Evolutionary conservation across 1,140 invertebrate species (phyloP).

Genomic region (Thereuonema tuberculata): DNA sequence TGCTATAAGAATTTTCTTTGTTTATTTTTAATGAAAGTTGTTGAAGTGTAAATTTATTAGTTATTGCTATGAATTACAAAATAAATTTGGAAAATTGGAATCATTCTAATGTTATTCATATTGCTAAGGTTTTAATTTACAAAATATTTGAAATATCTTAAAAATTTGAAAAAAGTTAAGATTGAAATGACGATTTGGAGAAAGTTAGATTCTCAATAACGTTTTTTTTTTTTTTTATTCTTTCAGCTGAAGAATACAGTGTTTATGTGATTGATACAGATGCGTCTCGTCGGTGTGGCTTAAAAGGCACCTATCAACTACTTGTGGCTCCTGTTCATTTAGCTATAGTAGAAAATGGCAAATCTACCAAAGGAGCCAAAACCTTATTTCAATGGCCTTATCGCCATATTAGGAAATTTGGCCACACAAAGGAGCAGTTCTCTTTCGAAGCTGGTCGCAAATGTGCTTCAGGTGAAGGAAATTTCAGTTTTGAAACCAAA

Average conservation of each 20-base stretch:
- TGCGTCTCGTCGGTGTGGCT: constrained; percentile 53
- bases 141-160: too few species aligned
- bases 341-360: constrained; percentile 53
- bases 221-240: constrained; percentile 1
- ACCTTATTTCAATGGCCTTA: constrained; percentile 72
- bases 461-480: constrained; percentile 69
- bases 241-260: constrained; percentile 38
- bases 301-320: constrained; percentile 53
- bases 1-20: too few species aligned
- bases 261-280: constrained; percentile 62
- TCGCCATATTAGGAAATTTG: constrained; percentile 66
- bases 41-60: too few species aligned
- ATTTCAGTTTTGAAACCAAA: constrained; percentile 50
- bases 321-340: constrained; percentile 45
- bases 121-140: too few species aligned
- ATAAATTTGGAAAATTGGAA: too few species aligned
- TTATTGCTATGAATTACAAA: too few species aligned
- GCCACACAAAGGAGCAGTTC: constrained; percentile 63
- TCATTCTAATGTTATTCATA: too few species aligned
- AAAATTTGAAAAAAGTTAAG: too few species aligned
- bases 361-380: constrained; percentile 25
- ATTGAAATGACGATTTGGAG: too few species aligned
- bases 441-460: constrained; percentile 82
- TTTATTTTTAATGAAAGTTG: too few species aligned
- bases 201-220: too few species aligned